Evolutionary conservation across 37 sponge, comb jelly and placozoan genomes (phyloP).

Genomic region (Spongilla lacustris): DNA sequence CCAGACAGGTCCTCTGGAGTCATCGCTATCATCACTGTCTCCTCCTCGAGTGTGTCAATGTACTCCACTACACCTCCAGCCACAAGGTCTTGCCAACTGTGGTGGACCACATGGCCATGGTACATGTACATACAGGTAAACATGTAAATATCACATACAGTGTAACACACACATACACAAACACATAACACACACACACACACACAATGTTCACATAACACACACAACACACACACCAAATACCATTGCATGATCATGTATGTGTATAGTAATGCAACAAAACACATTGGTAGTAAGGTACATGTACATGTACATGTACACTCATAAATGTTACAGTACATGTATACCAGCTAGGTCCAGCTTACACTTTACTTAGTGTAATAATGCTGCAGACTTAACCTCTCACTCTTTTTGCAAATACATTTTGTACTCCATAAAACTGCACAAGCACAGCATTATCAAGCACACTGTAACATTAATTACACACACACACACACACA

Average conservation of each 20-base stretch:
- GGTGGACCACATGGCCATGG: not conserved
- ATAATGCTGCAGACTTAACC: too few species aligned
- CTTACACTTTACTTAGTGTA: too few species aligned
- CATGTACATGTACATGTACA: not conserved
- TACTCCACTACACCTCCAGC: slow-evolving; percentile 99
- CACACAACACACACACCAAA: too few species aligned
- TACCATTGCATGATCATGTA: too few species aligned
- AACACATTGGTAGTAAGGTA: not conserved
- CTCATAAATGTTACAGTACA: not conserved
- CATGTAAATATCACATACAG: too few species aligned
- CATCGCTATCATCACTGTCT: slow-evolving; percentile 99
- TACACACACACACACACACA: slow-evolving; percentile 2
- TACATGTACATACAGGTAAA: not conserved
- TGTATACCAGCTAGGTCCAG: not conserved
- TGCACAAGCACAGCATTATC: not conserved
- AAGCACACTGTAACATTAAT: not conserved
- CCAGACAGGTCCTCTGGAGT: slow-evolving; percentile 91
- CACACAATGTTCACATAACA: too few species aligned
- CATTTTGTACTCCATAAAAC: too few species aligned
- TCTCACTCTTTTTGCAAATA: too few species aligned
- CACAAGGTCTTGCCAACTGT: slow-evolving; percentile 97
- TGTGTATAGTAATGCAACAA: too few species aligned
- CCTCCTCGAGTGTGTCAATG: slow-evolving; percentile 98
- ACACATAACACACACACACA: not conserved
- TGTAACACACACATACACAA: slow-evolving; percentile 7